Evolutionary conservation across 2,113 vertebrate species (phyloP).

Genomic region (Stegastes partitus): DNA sequence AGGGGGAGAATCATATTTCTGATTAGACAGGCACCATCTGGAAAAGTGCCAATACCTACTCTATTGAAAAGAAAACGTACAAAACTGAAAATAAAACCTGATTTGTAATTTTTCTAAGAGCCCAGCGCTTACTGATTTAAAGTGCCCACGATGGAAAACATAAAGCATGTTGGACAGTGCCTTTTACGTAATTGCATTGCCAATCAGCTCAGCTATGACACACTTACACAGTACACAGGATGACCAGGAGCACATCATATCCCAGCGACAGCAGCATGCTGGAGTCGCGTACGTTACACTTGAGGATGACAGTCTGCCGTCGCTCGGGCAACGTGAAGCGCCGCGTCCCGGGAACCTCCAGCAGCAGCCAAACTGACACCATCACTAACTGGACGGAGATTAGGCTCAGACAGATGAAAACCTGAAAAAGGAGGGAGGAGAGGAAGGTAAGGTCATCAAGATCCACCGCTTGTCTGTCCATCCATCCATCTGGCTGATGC

Average conservation of each 20-base stretch:
- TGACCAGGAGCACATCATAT: slow-evolving; percentile 96
- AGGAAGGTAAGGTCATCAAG: slow-evolving; percentile 14
- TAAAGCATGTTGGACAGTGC: not conserved
- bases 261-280: slow-evolving; percentile 97
- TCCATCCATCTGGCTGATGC: slow-evolving; percentile 39
- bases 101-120: not conserved
- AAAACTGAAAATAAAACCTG: not conserved
- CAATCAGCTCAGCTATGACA: not conserved
- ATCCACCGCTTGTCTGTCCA: slow-evolving; percentile 31
- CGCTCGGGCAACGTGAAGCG: slow-evolving; percentile 94
- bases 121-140: not conserved
- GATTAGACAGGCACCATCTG: not conserved
- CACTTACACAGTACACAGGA: slow-evolving; percentile 95
- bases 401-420: slow-evolving; percentile 95
- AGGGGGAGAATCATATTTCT: slow-evolving; percentile 13
- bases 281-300: slow-evolving; percentile 97
- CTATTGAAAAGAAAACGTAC: not conserved
- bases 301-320: slow-evolving; percentile 96
- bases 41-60: not conserved
- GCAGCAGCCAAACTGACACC: slow-evolving; percentile 94
- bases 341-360: slow-evolving; percentile 94
- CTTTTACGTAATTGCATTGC: not conserved
- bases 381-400: slow-evolving; percentile 95
- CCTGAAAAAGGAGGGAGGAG: slow-evolving; percentile 53
- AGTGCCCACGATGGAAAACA: not conserved